Evolutionary conservation across 2,113 vertebrate genomes (phyloP), one percentile per base, ranked within the genome.

Genomic region (Anseranas semipalmata): DNA sequence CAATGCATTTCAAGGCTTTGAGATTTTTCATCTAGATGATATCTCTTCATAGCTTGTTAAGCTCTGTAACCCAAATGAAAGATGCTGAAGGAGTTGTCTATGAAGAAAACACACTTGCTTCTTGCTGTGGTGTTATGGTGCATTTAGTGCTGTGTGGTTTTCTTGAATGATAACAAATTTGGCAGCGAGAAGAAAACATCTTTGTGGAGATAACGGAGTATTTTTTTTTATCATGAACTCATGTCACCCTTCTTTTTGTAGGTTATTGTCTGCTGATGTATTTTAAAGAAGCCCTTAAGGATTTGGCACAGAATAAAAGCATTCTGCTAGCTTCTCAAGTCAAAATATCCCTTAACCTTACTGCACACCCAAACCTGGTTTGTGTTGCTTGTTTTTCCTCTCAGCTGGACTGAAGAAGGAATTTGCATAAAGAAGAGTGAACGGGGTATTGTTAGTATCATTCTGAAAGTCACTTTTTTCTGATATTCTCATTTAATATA

Each of bases 201-300:
- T 85, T 59, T 50, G 48, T 22, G 71, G 63, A 78, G 85, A 80
- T 6, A 50, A 76, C 2, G 4, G 77, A 46, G 59, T 65, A 35
- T 56, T 12, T 2, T 46, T 39, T 85, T 67, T 67, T 41, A 62
- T 22, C 35, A 10, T 62, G 60, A 94, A 39, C 60, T 87, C 43
- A 1, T 27, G 37, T 78, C 39, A 65, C 91, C 56, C 66, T 87
- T 43, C 56, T 85, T 81, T 80, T 77, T 78, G 60, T 65, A 87
- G 60, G 39, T 84, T 80, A 85, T 77, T 89, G 33, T 53, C 43
- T 76, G 63, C 4, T 85, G 72, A 63, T 94, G 94, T 84, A 92
- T 88, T 92, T 94, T 92, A 91, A 93, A 81, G 73, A 68, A 77
- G 73, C 77, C 93, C 80, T 87, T 56, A 67, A 93, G 87, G 94